These are phyloP conservation scores for Fratercula arctica DNA, from an alignment of 2,797 vertebrate species.

Conservation along the genomic window DNA sequence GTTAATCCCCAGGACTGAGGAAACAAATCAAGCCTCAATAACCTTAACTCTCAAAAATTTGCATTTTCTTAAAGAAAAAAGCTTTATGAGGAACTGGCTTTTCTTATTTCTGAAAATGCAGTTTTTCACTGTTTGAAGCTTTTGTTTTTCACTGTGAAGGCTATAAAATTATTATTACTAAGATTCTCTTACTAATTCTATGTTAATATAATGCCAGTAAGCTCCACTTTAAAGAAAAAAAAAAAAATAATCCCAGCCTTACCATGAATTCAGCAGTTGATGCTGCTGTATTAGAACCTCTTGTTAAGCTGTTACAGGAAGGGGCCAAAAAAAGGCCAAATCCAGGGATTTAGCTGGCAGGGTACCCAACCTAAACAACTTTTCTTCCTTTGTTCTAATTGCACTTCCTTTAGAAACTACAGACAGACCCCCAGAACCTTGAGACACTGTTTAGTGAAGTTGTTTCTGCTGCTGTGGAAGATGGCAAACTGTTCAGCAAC, in stretches of 20 bases:
- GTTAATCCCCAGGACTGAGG: neutral
- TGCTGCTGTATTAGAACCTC: neutral
- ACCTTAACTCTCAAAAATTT: neutral
- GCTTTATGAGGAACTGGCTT: neutral
- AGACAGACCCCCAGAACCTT: neutral
- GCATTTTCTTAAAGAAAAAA: neutral
- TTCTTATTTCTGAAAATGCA: neutral
- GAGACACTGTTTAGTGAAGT: neutral
- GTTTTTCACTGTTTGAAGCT: neutral
- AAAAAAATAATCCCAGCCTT: neutral
- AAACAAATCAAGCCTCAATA: neutral
- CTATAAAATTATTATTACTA: neutral
- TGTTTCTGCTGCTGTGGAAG: fast-evolving
- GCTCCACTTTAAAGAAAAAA: neutral
- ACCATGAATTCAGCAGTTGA: neutral
- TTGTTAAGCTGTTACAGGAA: neutral
- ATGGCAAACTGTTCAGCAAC: neutral
- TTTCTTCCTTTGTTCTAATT: neutral
- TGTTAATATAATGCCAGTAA: neutral
- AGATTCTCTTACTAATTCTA: neutral
- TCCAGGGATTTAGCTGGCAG: neutral
- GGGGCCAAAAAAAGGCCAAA: neutral
- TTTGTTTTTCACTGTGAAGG: neutral
- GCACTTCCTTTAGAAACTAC: neutral
- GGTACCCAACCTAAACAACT: neutral